A percentile compares a stretch with the other conserved stretches of the same genome.
Conservation (phyloP, 2,113 vertebrate genomes). For the Macrotus californicus region DNA sequence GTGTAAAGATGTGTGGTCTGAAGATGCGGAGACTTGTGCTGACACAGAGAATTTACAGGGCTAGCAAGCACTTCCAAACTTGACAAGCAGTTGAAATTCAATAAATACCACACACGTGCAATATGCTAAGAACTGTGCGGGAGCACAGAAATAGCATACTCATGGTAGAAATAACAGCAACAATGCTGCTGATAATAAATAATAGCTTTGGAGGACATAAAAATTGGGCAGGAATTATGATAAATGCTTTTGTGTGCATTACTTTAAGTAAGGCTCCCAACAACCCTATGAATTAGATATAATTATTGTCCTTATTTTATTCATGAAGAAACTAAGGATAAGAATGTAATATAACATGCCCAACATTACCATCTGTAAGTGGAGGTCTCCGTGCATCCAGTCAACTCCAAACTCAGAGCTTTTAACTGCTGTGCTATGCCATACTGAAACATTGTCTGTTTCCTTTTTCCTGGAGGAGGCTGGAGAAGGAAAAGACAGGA, state of each 20-base stretch:
- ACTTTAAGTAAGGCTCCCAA: not conserved
- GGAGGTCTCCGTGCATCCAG: not conserved
- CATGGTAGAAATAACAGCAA: not conserved
- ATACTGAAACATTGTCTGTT: not conserved
- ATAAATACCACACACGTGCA: not conserved
- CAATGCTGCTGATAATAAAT: not conserved
- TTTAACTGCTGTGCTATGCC: not conserved
- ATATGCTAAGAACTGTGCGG: not conserved
- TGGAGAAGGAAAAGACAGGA: not conserved
- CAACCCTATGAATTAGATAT: not conserved
- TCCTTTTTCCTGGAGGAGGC: not conserved
- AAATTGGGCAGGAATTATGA: not conserved
- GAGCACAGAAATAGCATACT: not conserved
- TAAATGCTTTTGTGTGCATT: not conserved
- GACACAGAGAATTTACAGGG: not conserved
- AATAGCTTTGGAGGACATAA: not conserved
- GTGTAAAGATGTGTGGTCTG: not conserved
- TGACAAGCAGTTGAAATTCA: slow-evolving; percentile 10
- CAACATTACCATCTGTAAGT: not conserved
- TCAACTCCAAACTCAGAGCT: not conserved
- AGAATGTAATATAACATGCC: not conserved
- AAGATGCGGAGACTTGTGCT: slow-evolving; percentile 16
- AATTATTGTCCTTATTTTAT: not conserved
- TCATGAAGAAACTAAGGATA: slow-evolving; percentile 8
- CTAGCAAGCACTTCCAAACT: not conserved